A percentile compares a stretch with the other conserved stretches of the same genome.
phyloP scores from a whole-genome alignment of 1,140 invertebrate species.

The Drosophila rufa region DNA sequence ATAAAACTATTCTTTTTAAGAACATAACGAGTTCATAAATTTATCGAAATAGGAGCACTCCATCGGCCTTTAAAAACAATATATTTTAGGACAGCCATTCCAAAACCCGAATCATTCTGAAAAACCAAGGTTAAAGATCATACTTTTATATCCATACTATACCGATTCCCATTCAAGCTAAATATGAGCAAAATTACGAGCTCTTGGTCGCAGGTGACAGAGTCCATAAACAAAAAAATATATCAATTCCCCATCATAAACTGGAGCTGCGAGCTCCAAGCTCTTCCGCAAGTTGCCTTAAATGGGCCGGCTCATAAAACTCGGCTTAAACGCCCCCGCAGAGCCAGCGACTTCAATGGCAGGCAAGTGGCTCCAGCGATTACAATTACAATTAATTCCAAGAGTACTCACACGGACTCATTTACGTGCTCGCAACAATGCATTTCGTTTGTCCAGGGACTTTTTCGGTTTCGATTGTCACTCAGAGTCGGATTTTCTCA shows the following conservation, averaged over 20 bases:
- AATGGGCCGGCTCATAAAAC: conserved; percentile 46
- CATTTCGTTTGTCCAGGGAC: conserved; percentile 68
- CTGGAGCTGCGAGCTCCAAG: conserved; percentile 16
- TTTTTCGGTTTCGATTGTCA: conserved; percentile 43
- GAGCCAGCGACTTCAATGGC: conserved; percentile 55
- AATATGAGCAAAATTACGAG: conserved; percentile 16
- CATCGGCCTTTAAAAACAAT: not conserved
- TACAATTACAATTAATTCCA: conserved; percentile 63
- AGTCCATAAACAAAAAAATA: conserved; percentile 7
- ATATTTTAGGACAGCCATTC: not conserved
- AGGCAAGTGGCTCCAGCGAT: conserved; percentile 30
- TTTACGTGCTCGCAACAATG: conserved; percentile 50
- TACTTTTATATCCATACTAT: not conserved
- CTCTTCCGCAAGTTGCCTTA: conserved; percentile 52
- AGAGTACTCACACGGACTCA: conserved; percentile 46
- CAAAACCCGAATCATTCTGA: conserved; percentile 1
- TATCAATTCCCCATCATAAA: conserved; percentile 32
- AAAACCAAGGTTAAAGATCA: conserved; percentile 3
- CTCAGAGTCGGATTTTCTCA: conserved; percentile 58
- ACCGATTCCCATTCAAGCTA: conserved; percentile 12
- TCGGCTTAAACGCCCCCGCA: conserved; percentile 35
- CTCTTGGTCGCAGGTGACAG: conserved; percentile 25
- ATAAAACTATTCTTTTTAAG: not conserved
- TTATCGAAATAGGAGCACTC: not conserved
- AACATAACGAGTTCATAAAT: not conserved